Evolutionary conservation across 2,797 vertebrate genomes (phyloP).

Genomic region (Chelidonichthys spinosus): DNA sequence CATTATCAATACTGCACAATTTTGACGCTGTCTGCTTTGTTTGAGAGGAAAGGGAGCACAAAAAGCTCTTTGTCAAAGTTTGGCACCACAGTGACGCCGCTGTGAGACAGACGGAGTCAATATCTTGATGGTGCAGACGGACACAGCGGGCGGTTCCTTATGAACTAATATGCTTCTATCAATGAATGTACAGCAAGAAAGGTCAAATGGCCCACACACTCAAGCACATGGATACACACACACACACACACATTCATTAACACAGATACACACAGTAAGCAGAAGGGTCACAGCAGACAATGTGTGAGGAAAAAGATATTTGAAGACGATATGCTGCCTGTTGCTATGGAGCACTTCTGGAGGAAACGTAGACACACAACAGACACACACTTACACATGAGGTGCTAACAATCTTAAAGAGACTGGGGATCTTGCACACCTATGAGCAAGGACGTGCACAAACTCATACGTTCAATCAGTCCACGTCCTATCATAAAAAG

Average conservation of each 20-base stretch:
- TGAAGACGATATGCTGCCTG: slow-evolving; percentile 73
- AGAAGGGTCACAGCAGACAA: slow-evolving; percentile 71
- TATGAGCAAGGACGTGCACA: slow-evolving; percentile 9
- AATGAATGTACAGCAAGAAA: slow-evolving; percentile 65
- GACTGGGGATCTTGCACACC: slow-evolving; percentile 41
- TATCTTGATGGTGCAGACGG: slow-evolving; percentile 47
- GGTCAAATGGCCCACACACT: slow-evolving; percentile 58
- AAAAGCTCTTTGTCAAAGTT: slow-evolving; percentile 20
- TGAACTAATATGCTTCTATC: slow-evolving; percentile 65
- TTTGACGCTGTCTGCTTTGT: slow-evolving; percentile 54
- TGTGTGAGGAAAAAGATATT: slow-evolving; percentile 63
- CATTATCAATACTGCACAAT: slow-evolving; percentile 33
- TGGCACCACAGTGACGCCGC: slow-evolving; percentile 27
- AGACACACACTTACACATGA: slow-evolving; percentile 54
- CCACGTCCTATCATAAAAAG: slow-evolving; percentile 39
- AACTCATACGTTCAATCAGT: slow-evolving; percentile 29
- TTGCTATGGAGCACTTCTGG: slow-evolving; percentile 75
- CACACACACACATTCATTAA: slow-evolving; percentile 11
- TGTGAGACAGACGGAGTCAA: slow-evolving; percentile 33
- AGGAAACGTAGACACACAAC: slow-evolving; percentile 44
- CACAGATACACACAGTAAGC: slow-evolving; percentile 51
- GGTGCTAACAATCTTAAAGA: slow-evolving; percentile 58
- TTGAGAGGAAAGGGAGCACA: slow-evolving; percentile 13
- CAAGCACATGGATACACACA: slow-evolving; percentile 35
- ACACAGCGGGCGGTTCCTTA: slow-evolving; percentile 22